Conservation (phyloP, 1,140 invertebrate species). For the Watersipora subatra region DNA sequence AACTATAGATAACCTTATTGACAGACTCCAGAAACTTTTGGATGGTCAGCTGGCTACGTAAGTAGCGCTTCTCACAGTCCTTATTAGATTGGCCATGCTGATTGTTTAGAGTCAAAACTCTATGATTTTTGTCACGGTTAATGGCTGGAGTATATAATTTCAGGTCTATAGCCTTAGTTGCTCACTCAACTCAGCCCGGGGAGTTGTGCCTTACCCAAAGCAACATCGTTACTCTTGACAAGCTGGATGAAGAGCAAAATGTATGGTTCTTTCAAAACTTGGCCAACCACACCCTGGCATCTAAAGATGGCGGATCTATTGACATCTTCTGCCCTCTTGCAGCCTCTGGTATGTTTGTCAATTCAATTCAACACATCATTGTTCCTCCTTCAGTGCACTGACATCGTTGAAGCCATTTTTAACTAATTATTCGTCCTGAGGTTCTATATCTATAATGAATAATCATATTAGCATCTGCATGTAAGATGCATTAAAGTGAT, state of each 20-base stretch:
- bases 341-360: slow-evolving; percentile 26
- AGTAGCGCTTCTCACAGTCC: slow-evolving; percentile 11
- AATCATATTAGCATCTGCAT: no score
- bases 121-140: no score
- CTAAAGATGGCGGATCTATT: slow-evolving; percentile 27
- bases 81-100: background rate
- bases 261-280: slow-evolving; percentile 27
- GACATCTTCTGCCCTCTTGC: slow-evolving; percentile 30
- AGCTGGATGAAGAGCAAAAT: slow-evolving; percentile 17
- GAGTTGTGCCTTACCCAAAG: slow-evolving; percentile 25
- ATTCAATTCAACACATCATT: no score
- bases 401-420: no score
- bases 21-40: slow-evolving; percentile 21
- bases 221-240: slow-evolving; percentile 22
- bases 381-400: no score
- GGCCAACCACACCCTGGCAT: slow-evolving; percentile 18
- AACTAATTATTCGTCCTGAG: no score
- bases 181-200: slow-evolving; percentile 24
- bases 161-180: slow-evolving; percentile 34
- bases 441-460: no score
- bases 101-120: background rate
- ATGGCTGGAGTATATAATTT: no score
- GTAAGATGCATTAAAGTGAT: no score
- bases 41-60: slow-evolving; percentile 30
- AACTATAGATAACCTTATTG: slow-evolving; percentile 21